These are phyloP conservation scores for Myotis brandtii DNA, from an alignment of 2,113 vertebrate species.

Conservation along the genomic window DNA sequence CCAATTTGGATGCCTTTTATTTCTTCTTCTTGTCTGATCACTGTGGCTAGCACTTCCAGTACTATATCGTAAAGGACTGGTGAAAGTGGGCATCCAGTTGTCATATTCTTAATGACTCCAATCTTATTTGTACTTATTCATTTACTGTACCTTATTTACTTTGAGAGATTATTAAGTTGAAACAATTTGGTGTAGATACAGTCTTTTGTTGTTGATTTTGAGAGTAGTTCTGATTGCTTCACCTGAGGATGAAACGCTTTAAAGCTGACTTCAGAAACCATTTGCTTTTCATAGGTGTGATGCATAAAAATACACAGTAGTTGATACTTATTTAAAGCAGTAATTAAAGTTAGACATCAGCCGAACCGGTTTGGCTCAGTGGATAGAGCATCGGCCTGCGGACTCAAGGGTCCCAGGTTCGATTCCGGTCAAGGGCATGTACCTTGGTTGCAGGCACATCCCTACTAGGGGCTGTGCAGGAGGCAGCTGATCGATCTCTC, in stretches of 20 bases:
- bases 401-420: no score
- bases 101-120: background rate
- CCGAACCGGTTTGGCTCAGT: no score
- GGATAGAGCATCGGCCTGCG: no score
- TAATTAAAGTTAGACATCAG: background rate
- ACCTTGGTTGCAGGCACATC: no score
- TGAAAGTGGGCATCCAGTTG: background rate
- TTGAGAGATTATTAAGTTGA: conserved; percentile 12
- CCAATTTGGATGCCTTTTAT: no score
- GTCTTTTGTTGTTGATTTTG: conserved; percentile 14
- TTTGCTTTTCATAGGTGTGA: background rate
- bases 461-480: no score
- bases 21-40: no score
- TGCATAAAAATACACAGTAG: background rate
- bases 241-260: background rate
- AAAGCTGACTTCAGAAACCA: background rate
- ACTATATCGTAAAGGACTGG: no score
- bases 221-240: background rate
- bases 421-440: no score
- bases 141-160: background rate
- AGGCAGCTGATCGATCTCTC: no score
- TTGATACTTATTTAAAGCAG: background rate
- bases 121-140: background rate
- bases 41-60: no score
- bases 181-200: background rate